Percentiles rank a stretch among this genome's conserved stretches.
Conservation (phyloP, 2,797 vertebrate genomes). For the Sebastes vulpes region DNA sequence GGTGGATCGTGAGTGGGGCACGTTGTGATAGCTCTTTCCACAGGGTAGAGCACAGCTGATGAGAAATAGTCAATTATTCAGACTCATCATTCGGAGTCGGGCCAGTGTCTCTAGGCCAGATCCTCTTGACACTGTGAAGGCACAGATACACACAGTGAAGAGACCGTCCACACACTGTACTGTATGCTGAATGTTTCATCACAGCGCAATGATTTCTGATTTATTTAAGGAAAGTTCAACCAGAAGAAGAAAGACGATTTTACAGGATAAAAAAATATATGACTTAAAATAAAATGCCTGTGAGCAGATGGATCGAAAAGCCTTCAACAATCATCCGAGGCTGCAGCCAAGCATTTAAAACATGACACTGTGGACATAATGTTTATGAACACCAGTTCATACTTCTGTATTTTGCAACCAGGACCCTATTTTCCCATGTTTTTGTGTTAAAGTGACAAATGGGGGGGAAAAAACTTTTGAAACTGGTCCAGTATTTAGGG, state of each 20-base stretch:
- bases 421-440: too few relatives aligned
- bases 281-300: neutral
- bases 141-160: neutral
- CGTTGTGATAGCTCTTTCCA: constrained; percentile 1
- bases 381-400: too few relatives aligned
- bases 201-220: constrained; percentile 12
- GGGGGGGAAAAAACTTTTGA: too few relatives aligned
- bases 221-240: constrained; percentile 38
- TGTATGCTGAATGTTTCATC: constrained; percentile 48
- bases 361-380: neutral
- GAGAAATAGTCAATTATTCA: constrained; percentile 62
- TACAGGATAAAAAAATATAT: neutral
- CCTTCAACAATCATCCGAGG: neutral
- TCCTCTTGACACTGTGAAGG: neutral
- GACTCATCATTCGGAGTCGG: constrained; percentile 35
- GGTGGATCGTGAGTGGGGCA: neutral
- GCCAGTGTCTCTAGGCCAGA: constrained; percentile 16
- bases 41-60: constrained; percentile 12
- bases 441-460: too few relatives aligned
- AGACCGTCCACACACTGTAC: neutral
- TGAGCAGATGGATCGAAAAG: neutral
- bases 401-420: too few relatives aligned
- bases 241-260: neutral
- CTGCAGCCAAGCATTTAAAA: neutral
- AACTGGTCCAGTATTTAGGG: too few relatives aligned